A percentile compares a stretch with the other conserved stretches of the same genome.
These are phyloP conservation scores for Lerista edwardsae DNA, from an alignment of 2,797 vertebrate genomes.

Conservation along the genomic window DNA sequence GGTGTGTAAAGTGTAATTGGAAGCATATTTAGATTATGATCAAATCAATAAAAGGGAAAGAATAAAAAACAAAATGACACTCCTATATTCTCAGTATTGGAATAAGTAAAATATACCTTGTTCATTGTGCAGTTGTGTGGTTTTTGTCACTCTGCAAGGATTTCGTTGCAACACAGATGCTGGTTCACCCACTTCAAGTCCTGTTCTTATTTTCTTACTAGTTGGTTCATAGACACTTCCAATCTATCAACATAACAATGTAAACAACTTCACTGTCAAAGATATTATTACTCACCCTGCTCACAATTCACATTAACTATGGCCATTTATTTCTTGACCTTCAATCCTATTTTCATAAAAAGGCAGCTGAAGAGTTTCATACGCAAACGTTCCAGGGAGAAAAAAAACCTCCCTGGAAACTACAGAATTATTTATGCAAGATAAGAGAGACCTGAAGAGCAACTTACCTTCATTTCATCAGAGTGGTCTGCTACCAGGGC, in stretches of 20 bases:
- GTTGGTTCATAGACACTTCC: constrained; percentile 70
- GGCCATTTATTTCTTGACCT: background rate
- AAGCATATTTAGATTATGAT: constrained; percentile 7
- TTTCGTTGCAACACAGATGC: constrained; percentile 84
- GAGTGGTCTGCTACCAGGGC: constrained; percentile 68
- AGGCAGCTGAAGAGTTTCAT: background rate
- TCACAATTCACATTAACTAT: background rate
- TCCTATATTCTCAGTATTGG: background rate
- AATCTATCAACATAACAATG: constrained; percentile 73
- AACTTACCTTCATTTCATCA: constrained; percentile 68
- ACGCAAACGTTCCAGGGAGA: background rate
- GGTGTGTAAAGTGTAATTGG: background rate
- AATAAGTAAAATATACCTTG: constrained; percentile 62
- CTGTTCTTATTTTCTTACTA: constrained; percentile 73
- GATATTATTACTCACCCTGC: background rate
- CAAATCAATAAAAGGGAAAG: background rate
- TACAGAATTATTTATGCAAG: background rate
- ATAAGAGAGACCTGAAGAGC: background rate
- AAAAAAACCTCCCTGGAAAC: background rate
- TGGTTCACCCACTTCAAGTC: constrained; percentile 74
- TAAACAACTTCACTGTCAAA: constrained; percentile 44
- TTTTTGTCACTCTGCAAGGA: constrained; percentile 77
- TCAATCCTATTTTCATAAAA: background rate
- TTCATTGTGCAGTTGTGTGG: constrained; percentile 63
- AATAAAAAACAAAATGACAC: background rate